These are phyloP conservation scores for Argyresthia goedartella DNA, from an alignment of 2,888 invertebrate species.

Conservation along the genomic window DNA sequence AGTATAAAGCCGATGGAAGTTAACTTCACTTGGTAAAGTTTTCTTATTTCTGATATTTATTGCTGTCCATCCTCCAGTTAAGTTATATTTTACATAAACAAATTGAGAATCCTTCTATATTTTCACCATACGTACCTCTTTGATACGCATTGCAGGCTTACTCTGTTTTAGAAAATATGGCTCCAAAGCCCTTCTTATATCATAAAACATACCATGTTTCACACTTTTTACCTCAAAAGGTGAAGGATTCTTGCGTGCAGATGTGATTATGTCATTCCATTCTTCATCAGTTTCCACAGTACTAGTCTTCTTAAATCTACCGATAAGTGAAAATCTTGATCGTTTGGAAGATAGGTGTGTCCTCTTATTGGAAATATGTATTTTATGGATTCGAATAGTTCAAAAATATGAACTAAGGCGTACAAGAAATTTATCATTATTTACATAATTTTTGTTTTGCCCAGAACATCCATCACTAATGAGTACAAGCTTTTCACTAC, in stretches of 20 bases:
- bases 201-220: neutral
- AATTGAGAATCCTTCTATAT: slow-evolving; percentile 1
- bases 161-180: neutral
- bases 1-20: neutral
- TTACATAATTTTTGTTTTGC: slow-evolving; percentile 11
- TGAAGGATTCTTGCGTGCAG: slow-evolving; percentile 3
- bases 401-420: slow-evolving; percentile 7
- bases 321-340: slow-evolving; percentile 10
- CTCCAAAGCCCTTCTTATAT: neutral
- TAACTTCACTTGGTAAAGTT: neutral
- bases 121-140: slow-evolving; percentile 6
- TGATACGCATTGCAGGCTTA: slow-evolving; percentile 2
- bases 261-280: slow-evolving; percentile 6
- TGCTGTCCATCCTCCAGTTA: slow-evolving; percentile 3
- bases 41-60: slow-evolving; percentile 2
- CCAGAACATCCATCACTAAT: slow-evolving; percentile 10
- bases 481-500: slow-evolving; percentile 7
- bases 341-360: slow-evolving; percentile 10
- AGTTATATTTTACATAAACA: slow-evolving; percentile 1
- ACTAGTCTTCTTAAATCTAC: slow-evolving; percentile 3
- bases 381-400: slow-evolving; percentile 6
- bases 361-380: slow-evolving; percentile 10
- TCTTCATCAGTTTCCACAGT: neutral
- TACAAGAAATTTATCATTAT: slow-evolving; percentile 10
- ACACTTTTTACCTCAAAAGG: slow-evolving; percentile 7